Conservation (phyloP, 2,797 vertebrate species). For the Serranus cabrilla region DNA sequence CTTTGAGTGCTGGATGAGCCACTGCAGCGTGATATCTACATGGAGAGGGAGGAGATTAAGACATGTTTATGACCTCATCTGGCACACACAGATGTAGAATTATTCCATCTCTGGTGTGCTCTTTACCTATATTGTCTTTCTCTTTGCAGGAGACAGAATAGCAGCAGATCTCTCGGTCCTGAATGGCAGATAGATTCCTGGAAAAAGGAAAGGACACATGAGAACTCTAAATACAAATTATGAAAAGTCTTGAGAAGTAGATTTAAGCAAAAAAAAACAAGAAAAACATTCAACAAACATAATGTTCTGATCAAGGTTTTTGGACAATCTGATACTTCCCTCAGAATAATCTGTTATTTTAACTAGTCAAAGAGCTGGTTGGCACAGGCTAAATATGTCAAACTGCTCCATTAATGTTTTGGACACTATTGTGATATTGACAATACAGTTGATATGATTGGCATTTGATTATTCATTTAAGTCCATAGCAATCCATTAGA, state of each 20-base stretch:
- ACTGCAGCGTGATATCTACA: constrained; percentile 98
- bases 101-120: not conserved
- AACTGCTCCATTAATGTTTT: not conserved
- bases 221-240: not conserved
- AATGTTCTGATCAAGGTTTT: not conserved
- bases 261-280: too few relatives aligned
- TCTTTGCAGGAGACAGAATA: constrained; percentile 99
- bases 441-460: too few relatives aligned
- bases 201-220: constrained; percentile 9
- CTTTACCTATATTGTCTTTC: constrained; percentile 91
- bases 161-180: constrained; percentile 91
- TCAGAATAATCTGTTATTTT: not conserved
- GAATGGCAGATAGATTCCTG: constrained; percentile 91
- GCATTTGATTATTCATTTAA: too few relatives aligned
- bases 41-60: constrained; percentile 18
- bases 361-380: not conserved
- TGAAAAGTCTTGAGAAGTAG: not conserved
- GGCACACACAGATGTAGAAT: not conserved
- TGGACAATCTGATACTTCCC: not conserved
- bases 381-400: not conserved
- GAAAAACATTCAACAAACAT: too few relatives aligned
- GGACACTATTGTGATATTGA: not conserved
- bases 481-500: not conserved
- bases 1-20: constrained; percentile 99
- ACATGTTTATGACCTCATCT: not conserved